Base-by-base conservation (phyloP, 2,888 invertebrate genomes). In the Epinotia ramella region DNA sequence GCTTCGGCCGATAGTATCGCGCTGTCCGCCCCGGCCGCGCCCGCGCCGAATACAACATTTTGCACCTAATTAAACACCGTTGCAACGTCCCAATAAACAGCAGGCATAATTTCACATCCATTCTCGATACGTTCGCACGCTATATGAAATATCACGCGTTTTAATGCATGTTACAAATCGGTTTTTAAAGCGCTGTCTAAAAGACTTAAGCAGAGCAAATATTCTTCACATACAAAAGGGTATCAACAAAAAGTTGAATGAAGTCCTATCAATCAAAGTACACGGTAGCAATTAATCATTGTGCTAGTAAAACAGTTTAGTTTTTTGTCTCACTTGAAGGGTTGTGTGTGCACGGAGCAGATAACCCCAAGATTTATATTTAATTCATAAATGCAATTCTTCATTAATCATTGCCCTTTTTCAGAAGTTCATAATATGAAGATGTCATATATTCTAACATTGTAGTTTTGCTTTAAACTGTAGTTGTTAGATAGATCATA, bases 221-320 rank as follows among this genome's bases (percentile, higher is more conserved):
- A 85, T 87, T 86, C 84, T 85, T 82, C 80, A 81, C 40, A 84
- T 80, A 78, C 76, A 77, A 79, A 79, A 77, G 76, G 76, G 81
- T 84, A 80, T 78, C 81, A 78, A 80, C 69, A 80, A 81, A 81
- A 85, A 82, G 81, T 77, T 83, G 78, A 84, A 88, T 87, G 84
- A 84, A 87, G 83, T 83, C 87, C 88, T 87, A 93, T 94, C 92
- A 90, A 92, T 94, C 91, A 91, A 83, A 81, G 80, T 79, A 81
- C 79, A 82, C 80, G 81, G 86, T 78, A 80, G 88, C 86, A 91
- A 94, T 94, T 93, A 92, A 94, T 94, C 94, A 93, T 87, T 88
- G 81, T 79, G 83, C 82, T 86, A 86, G 88, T 81, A 84, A 82
- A 77, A 70, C 72, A 64, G 74, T 84, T 82, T 81, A 81, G 79